Evolutionary conservation across 2,888 invertebrate species (phyloP), one percentile per base, ranked within the genome.

Genomic region (Coremacera marginata): DNA sequence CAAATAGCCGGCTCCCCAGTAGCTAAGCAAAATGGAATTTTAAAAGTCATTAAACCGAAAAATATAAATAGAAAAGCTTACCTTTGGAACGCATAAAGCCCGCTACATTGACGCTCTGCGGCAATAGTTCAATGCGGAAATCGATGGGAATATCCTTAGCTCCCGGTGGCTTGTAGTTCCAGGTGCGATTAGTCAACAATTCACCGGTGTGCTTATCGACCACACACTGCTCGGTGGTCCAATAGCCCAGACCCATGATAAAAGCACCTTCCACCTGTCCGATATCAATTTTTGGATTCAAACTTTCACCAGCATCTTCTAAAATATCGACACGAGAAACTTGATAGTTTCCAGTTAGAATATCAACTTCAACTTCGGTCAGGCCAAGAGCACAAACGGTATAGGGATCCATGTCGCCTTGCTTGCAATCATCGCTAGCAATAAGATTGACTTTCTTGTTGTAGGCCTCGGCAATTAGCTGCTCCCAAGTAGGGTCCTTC

Each of bases 251-350:
- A 55, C 91, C 95, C 94, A 95, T 95, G 0, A 94, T 89, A 81
- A 95, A 95, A 0, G 94, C 94, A 0, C 96, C 96, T 89, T 95
- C 94, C 16, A 94, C 92, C 90, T 95, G 95, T 7, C 93, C 94
- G 73, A 95, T 89, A 86, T 95, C 95, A 67, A 95, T 91, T 83
- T 91, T 89, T 14, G 95, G 95, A 89, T 92, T 95, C 78, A 95
- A 88, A 86, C 94, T 94, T 81, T 92, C 91, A 5, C 95, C 95
- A 16, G 92, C 91, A 84, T 95, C 95, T 87, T 95, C 94, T 8
- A 94, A 87, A 14, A 95, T 88, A 86, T 95, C 95, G 0, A 94
- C 94, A 80, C 95, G 91, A 16, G 85, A 88, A 5, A 94, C 87
- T 81, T 93, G 90, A 84, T 93, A 92, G 85, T 95, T 94, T 9